Evolutionary conservation across 2,797 vertebrate species (phyloP).

Genomic region (Psittacula derbiana): DNA sequence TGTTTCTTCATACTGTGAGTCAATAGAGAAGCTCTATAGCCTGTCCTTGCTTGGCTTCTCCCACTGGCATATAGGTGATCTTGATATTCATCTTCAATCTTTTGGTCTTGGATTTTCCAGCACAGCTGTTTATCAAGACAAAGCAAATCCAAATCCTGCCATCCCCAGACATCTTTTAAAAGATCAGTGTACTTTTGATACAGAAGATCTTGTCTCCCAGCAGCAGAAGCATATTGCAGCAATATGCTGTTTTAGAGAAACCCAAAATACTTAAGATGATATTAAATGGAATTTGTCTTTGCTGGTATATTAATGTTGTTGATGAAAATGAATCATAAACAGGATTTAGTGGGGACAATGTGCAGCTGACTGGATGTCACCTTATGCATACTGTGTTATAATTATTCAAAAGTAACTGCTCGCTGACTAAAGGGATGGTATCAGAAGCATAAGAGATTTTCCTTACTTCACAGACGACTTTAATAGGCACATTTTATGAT

Average conservation of each 20-base stretch:
- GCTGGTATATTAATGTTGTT: not conserved
- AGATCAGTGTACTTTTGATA: not conserved
- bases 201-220: not conserved
- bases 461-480: not conserved
- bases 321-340: not conserved
- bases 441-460: not conserved
- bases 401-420: not conserved
- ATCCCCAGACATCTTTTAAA: not conserved
- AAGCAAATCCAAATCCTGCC: not conserved
- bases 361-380: not conserved
- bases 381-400: rapidly evolving
- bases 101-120: not conserved
- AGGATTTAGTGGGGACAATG: not conserved
- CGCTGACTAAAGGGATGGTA: not conserved
- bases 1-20: not conserved
- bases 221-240: not conserved
- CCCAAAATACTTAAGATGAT: not conserved
- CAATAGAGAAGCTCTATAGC: not conserved
- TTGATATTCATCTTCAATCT: not conserved
- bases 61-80: not conserved
- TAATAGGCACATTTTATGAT: not conserved
- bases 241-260: not conserved
- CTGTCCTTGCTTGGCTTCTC: not conserved
- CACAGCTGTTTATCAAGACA: not conserved
- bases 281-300: not conserved